Percentiles rank a stretch among this genome's conserved stretches.
Evolutionary conservation across 1,140 invertebrate species (phyloP).

Genomic region (Macrostomum lignano): DNA sequence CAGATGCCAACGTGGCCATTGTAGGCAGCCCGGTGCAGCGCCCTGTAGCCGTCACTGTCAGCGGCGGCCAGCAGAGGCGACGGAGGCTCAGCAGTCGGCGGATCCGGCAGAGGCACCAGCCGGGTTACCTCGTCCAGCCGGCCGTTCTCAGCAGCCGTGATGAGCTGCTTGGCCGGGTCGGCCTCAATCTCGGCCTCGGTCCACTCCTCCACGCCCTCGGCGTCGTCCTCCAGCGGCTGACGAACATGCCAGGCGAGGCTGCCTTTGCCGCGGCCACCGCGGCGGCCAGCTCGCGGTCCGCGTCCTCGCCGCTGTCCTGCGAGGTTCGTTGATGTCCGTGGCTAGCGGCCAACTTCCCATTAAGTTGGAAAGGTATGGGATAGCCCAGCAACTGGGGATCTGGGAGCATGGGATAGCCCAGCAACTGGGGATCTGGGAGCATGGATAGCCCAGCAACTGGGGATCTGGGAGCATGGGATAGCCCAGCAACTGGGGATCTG

Average conservation of each 20-base stretch:
- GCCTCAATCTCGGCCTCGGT: constrained; percentile 4
- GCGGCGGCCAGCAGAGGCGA: constrained; percentile 33
- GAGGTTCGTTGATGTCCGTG: too few relatives aligned
- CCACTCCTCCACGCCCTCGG: constrained; percentile 8
- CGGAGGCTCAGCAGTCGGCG: neutral
- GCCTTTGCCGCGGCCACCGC: too few relatives aligned
- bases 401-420: too few relatives aligned
- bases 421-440: too few relatives aligned
- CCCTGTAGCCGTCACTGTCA: constrained; percentile 60
- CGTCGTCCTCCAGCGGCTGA: constrained; percentile 9
- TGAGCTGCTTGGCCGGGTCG: constrained; percentile 7
- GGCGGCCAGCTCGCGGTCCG: too few relatives aligned
- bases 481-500: too few relatives aligned
- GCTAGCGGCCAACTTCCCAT: too few relatives aligned
- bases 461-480: too few relatives aligned
- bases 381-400: too few relatives aligned
- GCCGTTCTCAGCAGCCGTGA: constrained; percentile 7
- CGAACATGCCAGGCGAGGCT: constrained; percentile 7
- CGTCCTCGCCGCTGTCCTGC: too few relatives aligned
- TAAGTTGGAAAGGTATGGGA: too few relatives aligned
- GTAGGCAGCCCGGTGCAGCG: constrained; percentile 54
- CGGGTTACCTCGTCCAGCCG: constrained; percentile 5
- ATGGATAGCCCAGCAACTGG: too few relatives aligned
- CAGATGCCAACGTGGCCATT: constrained; percentile 44
- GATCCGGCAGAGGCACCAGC: neutral